phyloP scores from a whole-genome alignment of 2,888 invertebrate species.

The Athalia rosae region DNA sequence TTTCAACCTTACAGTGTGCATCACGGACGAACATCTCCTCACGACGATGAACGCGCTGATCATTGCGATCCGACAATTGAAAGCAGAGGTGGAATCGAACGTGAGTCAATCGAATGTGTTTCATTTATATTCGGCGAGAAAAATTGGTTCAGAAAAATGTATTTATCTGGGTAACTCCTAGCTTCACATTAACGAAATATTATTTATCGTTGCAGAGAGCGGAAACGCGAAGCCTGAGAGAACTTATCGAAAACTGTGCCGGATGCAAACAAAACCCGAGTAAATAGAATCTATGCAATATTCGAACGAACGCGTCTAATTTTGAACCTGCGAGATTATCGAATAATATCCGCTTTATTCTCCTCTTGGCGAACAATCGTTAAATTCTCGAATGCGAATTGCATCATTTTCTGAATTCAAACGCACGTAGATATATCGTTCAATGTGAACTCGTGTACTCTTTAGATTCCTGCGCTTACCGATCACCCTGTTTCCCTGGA shows the following conservation, averaged over 20 bases:
- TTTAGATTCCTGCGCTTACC: constrained; percentile 61
- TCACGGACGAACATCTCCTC: constrained; percentile 77
- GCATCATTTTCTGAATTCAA: too few relatives aligned
- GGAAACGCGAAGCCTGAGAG: constrained; percentile 82
- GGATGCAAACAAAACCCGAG: constrained; percentile 75
- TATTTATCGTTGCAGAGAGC: constrained; percentile 71
- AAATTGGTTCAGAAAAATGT: background rate
- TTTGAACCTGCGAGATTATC: too few relatives aligned
- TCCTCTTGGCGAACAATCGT: background rate
- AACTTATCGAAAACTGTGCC: constrained; percentile 86
- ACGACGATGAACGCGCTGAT: constrained; percentile 82
- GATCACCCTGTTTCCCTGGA: constrained; percentile 75
- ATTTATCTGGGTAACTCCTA: constrained; percentile 7
- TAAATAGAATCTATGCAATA: too few relatives aligned
- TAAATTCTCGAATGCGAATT: background rate
- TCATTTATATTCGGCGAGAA: constrained; percentile 7
- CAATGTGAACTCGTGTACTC: constrained; percentile 34
- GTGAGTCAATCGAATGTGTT: constrained; percentile 63
- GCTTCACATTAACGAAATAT: constrained; percentile 9
- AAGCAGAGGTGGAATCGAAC: constrained; percentile 79
- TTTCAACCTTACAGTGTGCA: constrained; percentile 58
- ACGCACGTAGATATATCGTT: too few relatives aligned
- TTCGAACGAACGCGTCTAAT: too few relatives aligned
- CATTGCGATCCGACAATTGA: constrained; percentile 80
- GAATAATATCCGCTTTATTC: too few relatives aligned